Percentiles rank a stretch among this genome's conserved stretches.
phyloP scores from a whole-genome alignment of 2,797 vertebrate species.

The Arremon aurantiirostris region DNA sequence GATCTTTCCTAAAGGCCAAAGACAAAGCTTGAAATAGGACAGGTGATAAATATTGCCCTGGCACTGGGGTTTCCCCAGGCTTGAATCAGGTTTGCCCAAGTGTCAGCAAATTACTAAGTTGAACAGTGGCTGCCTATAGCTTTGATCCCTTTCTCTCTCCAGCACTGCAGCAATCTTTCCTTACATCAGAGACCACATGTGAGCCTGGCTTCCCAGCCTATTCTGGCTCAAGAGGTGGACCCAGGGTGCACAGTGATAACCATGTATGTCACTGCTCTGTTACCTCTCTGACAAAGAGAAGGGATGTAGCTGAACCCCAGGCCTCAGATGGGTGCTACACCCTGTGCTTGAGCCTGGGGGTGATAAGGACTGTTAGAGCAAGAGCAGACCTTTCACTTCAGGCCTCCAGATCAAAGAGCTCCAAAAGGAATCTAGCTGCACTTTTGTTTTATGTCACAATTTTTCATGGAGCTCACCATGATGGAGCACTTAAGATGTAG shows the following conservation, averaged over 20 bases:
- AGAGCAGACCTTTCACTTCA: neutral
- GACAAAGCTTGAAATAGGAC: neutral
- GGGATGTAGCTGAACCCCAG: neutral
- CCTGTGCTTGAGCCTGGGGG: neutral
- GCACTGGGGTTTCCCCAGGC: neutral
- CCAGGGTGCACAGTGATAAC: too few relatives aligned
- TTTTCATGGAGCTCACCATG: neutral
- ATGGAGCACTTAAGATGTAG: neutral
- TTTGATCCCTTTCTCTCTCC: neutral
- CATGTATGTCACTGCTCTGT: accelerated
- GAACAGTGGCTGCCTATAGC: neutral
- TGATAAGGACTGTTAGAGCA: neutral
- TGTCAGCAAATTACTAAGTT: neutral
- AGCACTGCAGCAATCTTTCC: neutral
- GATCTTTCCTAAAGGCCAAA: neutral
- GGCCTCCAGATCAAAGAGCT: neutral
- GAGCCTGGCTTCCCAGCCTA: neutral
- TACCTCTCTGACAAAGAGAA: neutral
- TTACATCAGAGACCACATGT: neutral
- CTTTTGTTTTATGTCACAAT: neutral
- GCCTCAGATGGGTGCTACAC: neutral
- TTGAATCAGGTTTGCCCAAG: neutral
- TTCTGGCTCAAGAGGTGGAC: neutral
- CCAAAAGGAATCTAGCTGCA: neutral
- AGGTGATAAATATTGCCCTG: neutral